Percentiles rank a stretch among this genome's conserved stretches.
These are phyloP conservation scores for Cyphomyrmex costatus DNA, from an alignment of 1,140 invertebrate species.

Conservation along the genomic window DNA sequence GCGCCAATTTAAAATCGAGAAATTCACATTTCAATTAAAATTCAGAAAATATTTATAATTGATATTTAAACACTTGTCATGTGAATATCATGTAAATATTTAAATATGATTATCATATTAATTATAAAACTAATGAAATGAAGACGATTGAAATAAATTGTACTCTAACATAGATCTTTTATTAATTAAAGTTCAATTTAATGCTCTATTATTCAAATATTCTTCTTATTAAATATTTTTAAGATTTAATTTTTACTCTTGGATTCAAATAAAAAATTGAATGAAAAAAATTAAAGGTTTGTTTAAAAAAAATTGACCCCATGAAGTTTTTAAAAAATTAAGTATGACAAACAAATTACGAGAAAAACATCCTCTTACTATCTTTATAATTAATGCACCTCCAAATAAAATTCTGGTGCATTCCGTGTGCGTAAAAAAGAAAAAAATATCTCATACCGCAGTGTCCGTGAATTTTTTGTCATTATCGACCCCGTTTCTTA, in stretches of 20 bases:
- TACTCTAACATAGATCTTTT: background rate
- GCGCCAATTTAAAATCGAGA: background rate
- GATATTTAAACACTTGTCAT: too few relatives aligned
- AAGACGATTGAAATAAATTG: background rate
- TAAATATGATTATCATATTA: constrained; percentile 14
- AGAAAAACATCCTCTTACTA: background rate
- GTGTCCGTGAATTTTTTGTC: constrained; percentile 23
- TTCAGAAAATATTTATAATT: background rate
- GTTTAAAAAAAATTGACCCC: background rate
- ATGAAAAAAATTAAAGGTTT: background rate
- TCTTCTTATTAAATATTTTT: too few relatives aligned
- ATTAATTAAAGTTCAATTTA: constrained; percentile 2
- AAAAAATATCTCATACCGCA: background rate
- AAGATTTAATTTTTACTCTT: background rate
- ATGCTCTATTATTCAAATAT: background rate
- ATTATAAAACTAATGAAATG: background rate
- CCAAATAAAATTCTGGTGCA: background rate
- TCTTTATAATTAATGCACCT: background rate
- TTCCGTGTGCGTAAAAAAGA: background rate
- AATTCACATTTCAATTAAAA: background rate
- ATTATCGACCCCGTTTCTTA: constrained; percentile 56
- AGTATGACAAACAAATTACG: background rate
- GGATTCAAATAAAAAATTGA: background rate
- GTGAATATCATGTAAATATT: too few relatives aligned
- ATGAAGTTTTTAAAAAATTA: background rate